phyloP scores from a whole-genome alignment of 2,888 invertebrate species.

The Orchestes rusci region DNA sequence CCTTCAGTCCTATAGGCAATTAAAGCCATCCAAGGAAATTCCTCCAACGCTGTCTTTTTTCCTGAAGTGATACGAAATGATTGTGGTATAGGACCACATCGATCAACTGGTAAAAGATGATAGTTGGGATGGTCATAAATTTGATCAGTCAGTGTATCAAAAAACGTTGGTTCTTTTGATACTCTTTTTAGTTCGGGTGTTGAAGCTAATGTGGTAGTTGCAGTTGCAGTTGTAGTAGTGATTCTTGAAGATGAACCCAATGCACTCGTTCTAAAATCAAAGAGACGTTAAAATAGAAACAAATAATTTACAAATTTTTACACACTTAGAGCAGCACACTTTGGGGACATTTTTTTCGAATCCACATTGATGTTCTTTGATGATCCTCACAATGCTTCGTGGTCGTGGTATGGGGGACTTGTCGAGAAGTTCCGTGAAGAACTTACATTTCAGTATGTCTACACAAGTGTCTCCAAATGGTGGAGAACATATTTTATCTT shows the following conservation, averaged over 20 bases:
- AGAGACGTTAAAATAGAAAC: too few species aligned
- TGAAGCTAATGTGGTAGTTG: too few species aligned
- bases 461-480: conserved; percentile 32
- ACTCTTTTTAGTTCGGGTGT: too few species aligned
- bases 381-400: conserved; percentile 30
- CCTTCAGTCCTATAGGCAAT: conserved; percentile 48
- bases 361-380: conserved; percentile 42
- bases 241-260: not conserved
- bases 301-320: too few species aligned
- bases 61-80: conserved; percentile 53
- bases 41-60: conserved; percentile 50
- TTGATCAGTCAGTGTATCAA: conserved; percentile 1
- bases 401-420: conserved; percentile 34
- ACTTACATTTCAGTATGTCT: conserved; percentile 35
- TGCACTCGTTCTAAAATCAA: too few species aligned
- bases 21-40: conserved; percentile 74
- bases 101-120: conserved; percentile 37
- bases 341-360: conserved; percentile 41
- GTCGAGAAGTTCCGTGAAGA: conserved; percentile 35
- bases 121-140: conserved; percentile 39
- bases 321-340: conserved; percentile 59
- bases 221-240: conserved; percentile 11
- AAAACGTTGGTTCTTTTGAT: too few species aligned
- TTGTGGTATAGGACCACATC: conserved; percentile 52
- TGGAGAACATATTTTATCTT: conserved; percentile 25